A percentile compares a stretch with the other conserved stretches of the same genome.
Conservation (phyloP, 2,797 vertebrate genomes). For the Sphenodon punctatus region DNA sequence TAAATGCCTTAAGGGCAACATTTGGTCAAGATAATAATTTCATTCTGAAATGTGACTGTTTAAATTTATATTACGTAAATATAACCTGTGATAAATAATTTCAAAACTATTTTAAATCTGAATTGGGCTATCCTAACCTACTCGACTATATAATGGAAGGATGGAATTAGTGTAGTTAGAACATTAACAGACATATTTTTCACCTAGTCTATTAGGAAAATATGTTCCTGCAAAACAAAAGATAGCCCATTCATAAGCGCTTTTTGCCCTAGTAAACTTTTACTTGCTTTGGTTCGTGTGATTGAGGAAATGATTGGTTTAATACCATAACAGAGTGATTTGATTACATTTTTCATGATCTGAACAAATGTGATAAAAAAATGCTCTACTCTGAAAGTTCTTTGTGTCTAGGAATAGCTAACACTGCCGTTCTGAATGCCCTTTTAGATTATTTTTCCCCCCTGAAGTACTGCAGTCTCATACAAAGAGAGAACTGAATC, state of each 20-base stretch:
- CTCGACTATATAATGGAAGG: neutral
- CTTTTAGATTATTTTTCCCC: neutral
- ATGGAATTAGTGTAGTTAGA: neutral
- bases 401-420: neutral
- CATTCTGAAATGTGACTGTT: neutral
- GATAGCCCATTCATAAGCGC: neutral
- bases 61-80: neutral
- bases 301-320: neutral
- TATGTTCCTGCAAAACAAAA: neutral
- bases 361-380: neutral
- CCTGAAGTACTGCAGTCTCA: neutral
- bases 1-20: neutral
- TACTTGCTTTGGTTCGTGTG: neutral
- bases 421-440: neutral
- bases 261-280: neutral
- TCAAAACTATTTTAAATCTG: neutral
- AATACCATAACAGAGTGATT: neutral
- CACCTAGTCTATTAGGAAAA: neutral
- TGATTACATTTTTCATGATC: neutral
- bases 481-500: neutral
- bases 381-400: neutral
- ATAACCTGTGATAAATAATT: neutral
- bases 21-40: neutral
- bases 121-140: fast-evolving
- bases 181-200: neutral